Evolutionary conservation across 2,797 vertebrate genomes (phyloP).

Genomic region (Peromyscus attwateri): DNA sequence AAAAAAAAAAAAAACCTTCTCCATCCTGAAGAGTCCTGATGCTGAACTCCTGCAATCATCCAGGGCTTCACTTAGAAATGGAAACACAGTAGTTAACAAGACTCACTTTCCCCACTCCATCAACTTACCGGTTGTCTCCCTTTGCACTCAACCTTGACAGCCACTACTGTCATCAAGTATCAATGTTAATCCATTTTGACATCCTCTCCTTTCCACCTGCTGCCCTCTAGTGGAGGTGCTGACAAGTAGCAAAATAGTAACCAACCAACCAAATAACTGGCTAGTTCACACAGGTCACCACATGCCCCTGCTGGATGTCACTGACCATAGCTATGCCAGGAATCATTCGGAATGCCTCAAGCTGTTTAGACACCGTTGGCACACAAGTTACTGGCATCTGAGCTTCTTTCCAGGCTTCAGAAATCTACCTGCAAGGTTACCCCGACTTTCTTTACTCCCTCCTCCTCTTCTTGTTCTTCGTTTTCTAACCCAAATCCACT

Average conservation of each 20-base stretch:
- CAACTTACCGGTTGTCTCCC: background rate
- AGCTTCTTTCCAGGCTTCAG: slow-evolving; percentile 10
- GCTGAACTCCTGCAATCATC: background rate
- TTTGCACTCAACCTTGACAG: slow-evolving; percentile 25
- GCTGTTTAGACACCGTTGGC: background rate
- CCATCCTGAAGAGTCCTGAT: background rate
- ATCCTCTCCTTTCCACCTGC: slow-evolving; percentile 76
- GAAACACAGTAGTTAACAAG: slow-evolving; percentile 10
- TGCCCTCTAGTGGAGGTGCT: slow-evolving; percentile 80
- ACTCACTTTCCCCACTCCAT: background rate
- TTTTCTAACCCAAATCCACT: background rate
- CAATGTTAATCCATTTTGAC: background rate
- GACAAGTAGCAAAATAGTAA: slow-evolving; percentile 28
- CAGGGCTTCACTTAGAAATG: slow-evolving; percentile 36
- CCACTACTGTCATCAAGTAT: background rate
- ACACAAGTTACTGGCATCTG: background rate
- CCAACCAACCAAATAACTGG: background rate
- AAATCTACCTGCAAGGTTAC: slow-evolving; percentile 14
- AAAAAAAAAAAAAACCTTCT: background rate
- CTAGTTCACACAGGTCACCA: background rate
- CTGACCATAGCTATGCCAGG: slow-evolving; percentile 14
- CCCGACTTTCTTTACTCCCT: background rate
- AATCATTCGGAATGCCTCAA: slow-evolving; percentile 8
- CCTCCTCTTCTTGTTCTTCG: background rate
- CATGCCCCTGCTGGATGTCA: background rate